Evolutionary conservation across 2,888 invertebrate species (phyloP).

Genomic region (Tiliacea citrago): DNA sequence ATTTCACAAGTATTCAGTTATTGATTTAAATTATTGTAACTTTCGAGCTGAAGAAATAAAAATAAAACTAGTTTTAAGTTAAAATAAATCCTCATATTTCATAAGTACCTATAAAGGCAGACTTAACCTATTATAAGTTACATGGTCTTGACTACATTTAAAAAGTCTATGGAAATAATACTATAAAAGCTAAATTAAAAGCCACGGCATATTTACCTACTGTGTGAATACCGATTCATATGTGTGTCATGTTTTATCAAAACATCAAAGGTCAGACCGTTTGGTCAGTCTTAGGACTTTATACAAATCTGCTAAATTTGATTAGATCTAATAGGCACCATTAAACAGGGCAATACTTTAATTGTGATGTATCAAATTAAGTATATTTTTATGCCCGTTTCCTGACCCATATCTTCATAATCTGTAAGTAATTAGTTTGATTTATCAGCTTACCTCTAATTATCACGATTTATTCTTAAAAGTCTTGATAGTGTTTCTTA

Average conservation of each 20-base stretch:
- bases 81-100: too few species aligned
- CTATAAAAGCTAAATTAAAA: neutral
- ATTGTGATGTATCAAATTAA: neutral
- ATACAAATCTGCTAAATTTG: slow-evolving; percentile 12
- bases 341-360: neutral
- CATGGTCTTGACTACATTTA: neutral
- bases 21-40: neutral
- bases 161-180: neutral
- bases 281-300: too few species aligned
- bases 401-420: slow-evolving; percentile 11
- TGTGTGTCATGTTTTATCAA: slow-evolving; percentile 16
- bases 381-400: neutral
- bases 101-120: neutral
- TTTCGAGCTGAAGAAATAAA: neutral
- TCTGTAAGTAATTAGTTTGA: slow-evolving; percentile 15
- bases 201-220: neutral
- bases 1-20: neutral
- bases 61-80: neutral
- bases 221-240: slow-evolving; percentile 7
- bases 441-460: slow-evolving; percentile 35
- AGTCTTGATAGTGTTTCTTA: neutral
- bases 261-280: slow-evolving; percentile 23
- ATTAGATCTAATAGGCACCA: slow-evolving; percentile 22
- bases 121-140: neutral
- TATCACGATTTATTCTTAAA: slow-evolving; percentile 1